These are phyloP conservation scores for Eptatretus burgeri DNA, from an alignment of 2,113 vertebrate genomes.

Conservation along the genomic window DNA sequence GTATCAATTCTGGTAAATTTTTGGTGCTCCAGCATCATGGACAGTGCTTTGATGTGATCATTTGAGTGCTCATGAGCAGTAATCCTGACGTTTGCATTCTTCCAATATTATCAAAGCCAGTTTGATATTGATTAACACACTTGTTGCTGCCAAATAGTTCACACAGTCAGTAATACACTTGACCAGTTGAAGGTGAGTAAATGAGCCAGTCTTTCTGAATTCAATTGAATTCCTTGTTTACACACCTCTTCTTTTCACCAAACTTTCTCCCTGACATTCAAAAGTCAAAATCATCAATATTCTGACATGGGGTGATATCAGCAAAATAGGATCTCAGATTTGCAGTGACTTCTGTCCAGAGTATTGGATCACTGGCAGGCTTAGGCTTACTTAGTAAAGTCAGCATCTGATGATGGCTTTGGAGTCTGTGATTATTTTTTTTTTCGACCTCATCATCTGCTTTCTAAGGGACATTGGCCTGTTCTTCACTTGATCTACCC, in stretches of 20 bases:
- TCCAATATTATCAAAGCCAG: constrained; percentile 5
- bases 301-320: not conserved
- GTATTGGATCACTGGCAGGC: constrained; percentile 3
- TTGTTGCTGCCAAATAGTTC: constrained; percentile 1
- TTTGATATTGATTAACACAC: constrained; percentile 1
- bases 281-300: no score
- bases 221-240: not conserved
- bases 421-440: not conserved
- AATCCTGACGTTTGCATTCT: not conserved
- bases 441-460: constrained; percentile 1
- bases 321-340: not conserved
- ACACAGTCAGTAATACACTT: not conserved
- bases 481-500: constrained; percentile 1
- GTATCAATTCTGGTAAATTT: not conserved
- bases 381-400: not conserved
- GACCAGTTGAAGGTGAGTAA: constrained; percentile 5
- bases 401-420: constrained; percentile 1
- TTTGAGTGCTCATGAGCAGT: not conserved
- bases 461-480: not conserved
- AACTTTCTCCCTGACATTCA: no score
- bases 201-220: not conserved
- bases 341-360: constrained; percentile 4
- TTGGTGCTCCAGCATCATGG: not conserved
- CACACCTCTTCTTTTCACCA: no score
- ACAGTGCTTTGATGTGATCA: not conserved